These are phyloP conservation scores for Clivina fossor DNA, from an alignment of 2,888 invertebrate species.

Conservation along the genomic window DNA sequence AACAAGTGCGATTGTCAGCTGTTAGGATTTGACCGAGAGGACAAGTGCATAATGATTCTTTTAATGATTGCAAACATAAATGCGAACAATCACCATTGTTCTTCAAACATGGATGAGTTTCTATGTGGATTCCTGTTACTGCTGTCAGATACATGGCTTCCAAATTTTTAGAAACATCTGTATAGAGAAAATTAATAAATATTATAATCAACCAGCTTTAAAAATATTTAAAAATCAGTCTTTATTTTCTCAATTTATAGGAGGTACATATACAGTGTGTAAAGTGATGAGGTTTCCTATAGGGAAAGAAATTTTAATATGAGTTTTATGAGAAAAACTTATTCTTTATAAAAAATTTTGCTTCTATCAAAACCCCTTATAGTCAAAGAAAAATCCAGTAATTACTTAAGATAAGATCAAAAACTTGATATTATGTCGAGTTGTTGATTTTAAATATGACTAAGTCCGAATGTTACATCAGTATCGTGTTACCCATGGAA, in stretches of 20 bases:
- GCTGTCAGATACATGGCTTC: slow-evolving; percentile 56
- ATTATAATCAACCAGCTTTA: slow-evolving; percentile 1
- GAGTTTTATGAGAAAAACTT: too few relatives aligned
- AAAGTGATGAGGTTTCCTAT: too few relatives aligned
- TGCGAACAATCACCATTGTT: slow-evolving; percentile 71
- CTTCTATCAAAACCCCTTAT: too few relatives aligned
- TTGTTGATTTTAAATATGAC: too few relatives aligned
- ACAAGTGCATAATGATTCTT: slow-evolving; percentile 59
- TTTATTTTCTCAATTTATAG: neutral
- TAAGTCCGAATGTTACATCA: too few relatives aligned
- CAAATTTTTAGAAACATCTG: slow-evolving; percentile 46
- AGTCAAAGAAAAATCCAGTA: too few relatives aligned
- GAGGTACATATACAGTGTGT: too few relatives aligned
- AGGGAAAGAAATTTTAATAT: too few relatives aligned
- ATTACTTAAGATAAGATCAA: too few relatives aligned
- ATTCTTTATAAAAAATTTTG: too few relatives aligned
- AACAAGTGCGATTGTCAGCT: slow-evolving; percentile 61
- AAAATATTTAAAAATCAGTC: slow-evolving; percentile 10
- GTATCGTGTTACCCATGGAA: too few relatives aligned
- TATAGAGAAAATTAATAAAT: slow-evolving; percentile 17
- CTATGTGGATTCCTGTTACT: slow-evolving; percentile 50
- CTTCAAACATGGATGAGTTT: slow-evolving; percentile 60
- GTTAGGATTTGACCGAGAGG: slow-evolving; percentile 64
- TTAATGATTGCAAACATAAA: slow-evolving; percentile 63
- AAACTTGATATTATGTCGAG: too few relatives aligned